Evolutionary conservation across 2,888 invertebrate genomes (phyloP).

Genomic region (Penaeus monodon): DNA sequence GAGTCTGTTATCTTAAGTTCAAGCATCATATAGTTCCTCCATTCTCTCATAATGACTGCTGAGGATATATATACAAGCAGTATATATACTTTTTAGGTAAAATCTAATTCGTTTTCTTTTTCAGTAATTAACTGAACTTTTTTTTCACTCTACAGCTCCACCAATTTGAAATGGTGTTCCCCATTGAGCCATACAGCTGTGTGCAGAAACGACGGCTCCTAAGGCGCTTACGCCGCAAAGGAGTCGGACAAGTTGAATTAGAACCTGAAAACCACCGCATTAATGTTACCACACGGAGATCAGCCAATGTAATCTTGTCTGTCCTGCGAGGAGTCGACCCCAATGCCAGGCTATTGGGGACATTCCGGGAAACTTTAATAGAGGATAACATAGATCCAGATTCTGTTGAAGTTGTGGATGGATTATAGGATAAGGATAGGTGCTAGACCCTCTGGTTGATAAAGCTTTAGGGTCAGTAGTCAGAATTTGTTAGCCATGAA

Average conservation of each 20-base stretch:
- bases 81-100: no score
- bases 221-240: slow-evolving; percentile 50
- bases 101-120: no score
- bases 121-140: no score
- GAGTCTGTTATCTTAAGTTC: no score
- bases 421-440: slow-evolving; percentile 38
- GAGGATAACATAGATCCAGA: slow-evolving; percentile 32
- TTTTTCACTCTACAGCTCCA: slow-evolving; percentile 40
- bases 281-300: slow-evolving; percentile 54
- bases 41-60: no score
- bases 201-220: slow-evolving; percentile 45
- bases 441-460: slow-evolving; percentile 33
- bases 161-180: slow-evolving; percentile 60
- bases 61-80: no score
- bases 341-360: slow-evolving; percentile 48
- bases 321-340: slow-evolving; percentile 55
- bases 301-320: slow-evolving; percentile 49
- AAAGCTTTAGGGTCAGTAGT: neutral
- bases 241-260: slow-evolving; percentile 52
- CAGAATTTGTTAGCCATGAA: neutral
- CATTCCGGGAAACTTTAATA: slow-evolving; percentile 34
- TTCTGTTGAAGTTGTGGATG: slow-evolving; percentile 19
- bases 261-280: slow-evolving; percentile 62
- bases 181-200: slow-evolving; percentile 40
- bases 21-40: no score